Conservation (phyloP, 2,888 invertebrate genomes). For the Dichetophora obliterata region DNA sequence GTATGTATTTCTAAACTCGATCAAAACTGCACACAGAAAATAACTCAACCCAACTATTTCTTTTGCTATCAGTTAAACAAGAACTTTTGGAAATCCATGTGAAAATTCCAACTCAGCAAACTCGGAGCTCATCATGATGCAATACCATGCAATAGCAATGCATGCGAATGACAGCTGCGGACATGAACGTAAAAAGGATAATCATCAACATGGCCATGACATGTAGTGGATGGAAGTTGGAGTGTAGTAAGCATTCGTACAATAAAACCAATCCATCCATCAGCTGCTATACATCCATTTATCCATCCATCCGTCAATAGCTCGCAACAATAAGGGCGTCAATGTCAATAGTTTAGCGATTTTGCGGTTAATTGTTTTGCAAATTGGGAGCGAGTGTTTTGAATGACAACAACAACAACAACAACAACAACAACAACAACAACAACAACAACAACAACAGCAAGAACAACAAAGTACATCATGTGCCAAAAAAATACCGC, state of each 20-base stretch:
- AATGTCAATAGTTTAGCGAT: slow-evolving; percentile 19
- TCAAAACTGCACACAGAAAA: too few relatives aligned
- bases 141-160: not conserved
- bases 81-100: too few relatives aligned
- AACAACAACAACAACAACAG: not conserved
- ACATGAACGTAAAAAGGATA: not conserved
- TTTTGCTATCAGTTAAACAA: too few relatives aligned
- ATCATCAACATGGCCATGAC: not conserved
- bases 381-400: slow-evolving; percentile 9
- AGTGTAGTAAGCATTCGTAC: too few relatives aligned
- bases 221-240: not conserved
- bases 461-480: not conserved
- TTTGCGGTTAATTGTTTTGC: slow-evolving; percentile 32
- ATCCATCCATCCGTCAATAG: not conserved
- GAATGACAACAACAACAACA: not conserved
- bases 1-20: too few relatives aligned
- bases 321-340: not conserved
- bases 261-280: too few relatives aligned
- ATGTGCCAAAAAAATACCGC: not conserved
- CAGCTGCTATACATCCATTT: not conserved
- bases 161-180: slow-evolving; percentile 23
- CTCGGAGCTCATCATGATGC: too few relatives aligned
- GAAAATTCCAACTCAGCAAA: too few relatives aligned
- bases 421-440: not conserved
- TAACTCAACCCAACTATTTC: too few relatives aligned